phyloP scores from a whole-genome alignment of 2,113 vertebrate species.

The Phoenicopterus ruber region DNA sequence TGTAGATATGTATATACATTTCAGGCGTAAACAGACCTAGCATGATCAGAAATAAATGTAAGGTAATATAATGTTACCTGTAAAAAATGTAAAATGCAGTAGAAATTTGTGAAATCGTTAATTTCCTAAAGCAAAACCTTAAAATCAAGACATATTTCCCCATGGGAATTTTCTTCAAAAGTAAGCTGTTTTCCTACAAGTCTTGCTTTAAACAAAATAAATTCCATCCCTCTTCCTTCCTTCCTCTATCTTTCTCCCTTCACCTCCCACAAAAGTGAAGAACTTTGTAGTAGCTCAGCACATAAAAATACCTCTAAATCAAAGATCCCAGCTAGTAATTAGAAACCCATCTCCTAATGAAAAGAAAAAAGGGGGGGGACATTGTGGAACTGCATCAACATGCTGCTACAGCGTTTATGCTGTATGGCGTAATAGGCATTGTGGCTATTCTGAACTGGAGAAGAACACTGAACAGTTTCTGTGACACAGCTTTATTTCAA shows the following conservation, averaged over 20 bases:
- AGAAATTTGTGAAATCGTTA: not conserved
- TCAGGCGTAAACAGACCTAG: not conserved
- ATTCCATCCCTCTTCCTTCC: not conserved
- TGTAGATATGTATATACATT: not conserved
- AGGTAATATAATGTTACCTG: not conserved
- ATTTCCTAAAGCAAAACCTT: not conserved
- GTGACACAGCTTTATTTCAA: not conserved
- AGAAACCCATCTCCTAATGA: not conserved
- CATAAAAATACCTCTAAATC: not conserved
- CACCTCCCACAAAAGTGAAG: not conserved
- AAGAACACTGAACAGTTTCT: not conserved
- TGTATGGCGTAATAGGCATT: fast-evolving
- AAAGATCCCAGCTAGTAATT: not conserved
- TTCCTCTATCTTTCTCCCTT: not conserved
- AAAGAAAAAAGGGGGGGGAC: too few relatives aligned
- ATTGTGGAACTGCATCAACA: not conserved
- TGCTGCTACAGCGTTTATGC: not conserved
- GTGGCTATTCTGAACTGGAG: not conserved
- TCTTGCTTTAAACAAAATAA: not conserved
- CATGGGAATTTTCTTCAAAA: not conserved
- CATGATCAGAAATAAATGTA: not conserved
- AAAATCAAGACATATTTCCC: not conserved
- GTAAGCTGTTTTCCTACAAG: not conserved
- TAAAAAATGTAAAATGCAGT: not conserved
- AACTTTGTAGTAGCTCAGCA: not conserved